phyloP scores from a whole-genome alignment of 2,797 vertebrate genomes.

The Triplophysa yarkandensis region DNA sequence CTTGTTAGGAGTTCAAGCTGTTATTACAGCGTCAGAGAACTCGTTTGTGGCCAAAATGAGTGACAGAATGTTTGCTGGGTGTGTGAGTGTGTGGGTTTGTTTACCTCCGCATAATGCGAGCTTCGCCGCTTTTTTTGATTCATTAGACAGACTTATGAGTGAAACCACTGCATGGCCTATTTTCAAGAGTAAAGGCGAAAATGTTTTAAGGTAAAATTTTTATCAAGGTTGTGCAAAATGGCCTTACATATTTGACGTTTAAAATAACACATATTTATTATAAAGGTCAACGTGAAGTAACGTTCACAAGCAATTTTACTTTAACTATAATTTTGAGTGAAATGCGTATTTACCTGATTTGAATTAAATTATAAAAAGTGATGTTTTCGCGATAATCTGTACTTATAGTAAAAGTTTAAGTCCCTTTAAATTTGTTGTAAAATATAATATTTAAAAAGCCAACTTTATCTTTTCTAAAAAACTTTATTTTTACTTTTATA shows the following conservation, averaged over 20 bases:
- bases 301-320: constrained; percentile 1
- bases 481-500: background rate
- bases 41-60: background rate
- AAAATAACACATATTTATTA: background rate
- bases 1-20: constrained; percentile 37
- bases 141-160: constrained; percentile 24
- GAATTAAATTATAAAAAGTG: background rate
- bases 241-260: background rate
- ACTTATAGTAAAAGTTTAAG: too few species aligned
- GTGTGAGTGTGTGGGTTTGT: constrained; percentile 36
- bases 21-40: constrained; percentile 38
- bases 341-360: background rate
- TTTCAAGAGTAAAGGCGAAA: constrained; percentile 49
- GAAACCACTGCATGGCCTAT: constrained; percentile 16
- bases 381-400: background rate
- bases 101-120: constrained; percentile 41
- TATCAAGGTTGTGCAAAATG: constrained; percentile 28
- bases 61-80: constrained; percentile 25
- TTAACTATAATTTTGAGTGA: background rate
- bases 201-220: constrained; percentile 46
- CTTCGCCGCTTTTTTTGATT: constrained; percentile 25
- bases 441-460: too few species aligned
- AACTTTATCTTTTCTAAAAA: too few species aligned
- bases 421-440: too few species aligned
- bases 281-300: background rate